These are phyloP conservation scores for Drosophila tripunctata DNA, from an alignment of 2,888 invertebrate genomes.

Conservation along the genomic window DNA sequence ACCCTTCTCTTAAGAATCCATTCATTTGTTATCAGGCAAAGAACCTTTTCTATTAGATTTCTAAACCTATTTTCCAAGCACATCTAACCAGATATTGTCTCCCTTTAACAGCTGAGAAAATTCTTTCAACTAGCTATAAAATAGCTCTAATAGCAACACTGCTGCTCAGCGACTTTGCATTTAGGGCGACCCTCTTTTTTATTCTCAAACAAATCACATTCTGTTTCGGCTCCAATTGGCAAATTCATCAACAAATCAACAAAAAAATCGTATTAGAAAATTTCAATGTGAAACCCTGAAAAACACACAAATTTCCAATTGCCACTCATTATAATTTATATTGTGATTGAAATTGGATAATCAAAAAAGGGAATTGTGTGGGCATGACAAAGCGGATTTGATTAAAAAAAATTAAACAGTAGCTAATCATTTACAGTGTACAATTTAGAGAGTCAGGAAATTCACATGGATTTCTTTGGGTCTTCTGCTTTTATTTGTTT, in stretches of 20 bases:
- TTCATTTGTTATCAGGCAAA: no score
- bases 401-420: constrained; percentile 2
- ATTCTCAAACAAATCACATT: constrained; percentile 36
- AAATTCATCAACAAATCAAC: constrained; percentile 61
- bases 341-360: constrained; percentile 44
- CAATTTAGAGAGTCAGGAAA: background rate
- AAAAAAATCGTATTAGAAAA: constrained; percentile 34
- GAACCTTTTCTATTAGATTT: no score
- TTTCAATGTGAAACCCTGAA: constrained; percentile 21
- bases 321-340: constrained; percentile 16
- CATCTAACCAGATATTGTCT: no score
- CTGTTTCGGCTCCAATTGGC: constrained; percentile 69
- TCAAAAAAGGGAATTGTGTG: constrained; percentile 41
- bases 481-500: background rate
- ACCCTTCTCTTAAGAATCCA: no score
- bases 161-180: constrained; percentile 25
- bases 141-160: no score
- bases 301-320: no score
- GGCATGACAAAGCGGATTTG: constrained; percentile 6
- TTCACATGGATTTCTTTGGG: background rate
- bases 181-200: constrained; percentile 19
- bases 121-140: no score
- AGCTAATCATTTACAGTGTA: constrained; percentile 38
- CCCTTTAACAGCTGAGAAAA: no score
- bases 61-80: no score